These are phyloP conservation scores for Halichondria panicea DNA, from an alignment of 37 sponge, comb jelly and placozoan species.

Conservation along the genomic window DNA sequence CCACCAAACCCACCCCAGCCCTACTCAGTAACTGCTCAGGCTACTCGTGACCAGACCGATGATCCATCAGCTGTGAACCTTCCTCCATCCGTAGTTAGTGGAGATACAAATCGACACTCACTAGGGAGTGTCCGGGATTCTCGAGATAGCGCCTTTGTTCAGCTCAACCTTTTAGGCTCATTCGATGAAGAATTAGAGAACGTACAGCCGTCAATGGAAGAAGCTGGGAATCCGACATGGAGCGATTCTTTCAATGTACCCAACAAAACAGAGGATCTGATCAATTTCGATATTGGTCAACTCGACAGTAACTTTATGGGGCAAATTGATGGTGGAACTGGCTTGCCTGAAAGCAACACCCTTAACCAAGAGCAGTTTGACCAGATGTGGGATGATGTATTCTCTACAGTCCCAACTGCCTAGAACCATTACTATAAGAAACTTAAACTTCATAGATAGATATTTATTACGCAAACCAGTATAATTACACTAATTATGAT, in stretches of 20 bases:
- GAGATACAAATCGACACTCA: not conserved
- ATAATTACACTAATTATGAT: no score
- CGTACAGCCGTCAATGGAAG: not conserved
- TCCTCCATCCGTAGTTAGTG: no score
- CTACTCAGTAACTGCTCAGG: no score
- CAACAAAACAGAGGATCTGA: not conserved
- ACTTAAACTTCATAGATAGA: not conserved
- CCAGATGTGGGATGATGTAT: constrained; percentile 23
- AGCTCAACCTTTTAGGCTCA: not conserved
- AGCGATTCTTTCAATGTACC: no score
- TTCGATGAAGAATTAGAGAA: not conserved
- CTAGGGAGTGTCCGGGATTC: not conserved
- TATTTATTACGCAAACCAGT: not conserved
- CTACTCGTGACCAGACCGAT: no score
- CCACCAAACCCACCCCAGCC: no score
- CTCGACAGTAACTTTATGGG: constrained; percentile 30
- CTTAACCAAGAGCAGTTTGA: constrained; percentile 40
- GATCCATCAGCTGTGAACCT: no score
- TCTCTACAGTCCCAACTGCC: constrained; percentile 1
- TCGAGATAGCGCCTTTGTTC: not conserved
- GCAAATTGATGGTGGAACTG: not conserved
- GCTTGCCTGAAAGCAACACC: not conserved
- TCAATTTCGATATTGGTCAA: constrained; percentile 24
- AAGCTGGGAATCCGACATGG: no score
- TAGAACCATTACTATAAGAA: not conserved